Base-by-base conservation (phyloP, 1,140 invertebrate genomes). In the Helicoverpa armigera region DNA sequence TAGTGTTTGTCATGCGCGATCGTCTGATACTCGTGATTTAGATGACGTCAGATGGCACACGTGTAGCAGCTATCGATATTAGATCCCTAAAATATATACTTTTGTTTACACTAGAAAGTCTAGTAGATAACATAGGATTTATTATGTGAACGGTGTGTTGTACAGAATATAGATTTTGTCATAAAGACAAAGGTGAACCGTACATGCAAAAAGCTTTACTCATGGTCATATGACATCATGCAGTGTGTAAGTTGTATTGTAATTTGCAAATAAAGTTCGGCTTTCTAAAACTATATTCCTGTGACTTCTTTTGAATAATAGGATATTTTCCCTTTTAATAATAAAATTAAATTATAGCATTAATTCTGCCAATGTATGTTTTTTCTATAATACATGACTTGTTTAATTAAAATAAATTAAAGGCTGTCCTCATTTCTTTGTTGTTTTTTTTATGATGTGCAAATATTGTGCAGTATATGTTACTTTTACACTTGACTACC, bases 1-100 rank as follows among this genome's bases (percentile, higher is more conserved):
- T 50, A 18, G 13, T 10, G 16, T 18, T 18, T 50, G 65, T 69
- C 10, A 69, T 69, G 65, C 43, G 9, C 43, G n/a, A 69, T 12
- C 43, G 43, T 69, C 12, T 23, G 43, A 69, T 54, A 54, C 18
- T 69, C 65, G 43, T 16, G 12, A 11, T 23, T 23, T 23, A 23
- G 65, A 5, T 69, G 65, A 69, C 43, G 65, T 69, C 65, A 69
- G 1, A 9, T n/a, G 43, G 16, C 43, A 69, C 65, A 16, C 50
- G 65, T 69, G 3, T 4, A 13, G 65, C 16, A 18, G 65, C 65
- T 9, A 43, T 23, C 43, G 43, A 69, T 43, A 51, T 18, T n/a
- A 23, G 43, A 18, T 50, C 23, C 65, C 65, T 12, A 7, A 48
- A 48, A 50, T 18, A 67, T 16, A 16, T 3, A 16, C 16, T 23